phyloP scores from a whole-genome alignment of 53 echinoderm and acorn worm species.

The Holothuria scabra region DNA sequence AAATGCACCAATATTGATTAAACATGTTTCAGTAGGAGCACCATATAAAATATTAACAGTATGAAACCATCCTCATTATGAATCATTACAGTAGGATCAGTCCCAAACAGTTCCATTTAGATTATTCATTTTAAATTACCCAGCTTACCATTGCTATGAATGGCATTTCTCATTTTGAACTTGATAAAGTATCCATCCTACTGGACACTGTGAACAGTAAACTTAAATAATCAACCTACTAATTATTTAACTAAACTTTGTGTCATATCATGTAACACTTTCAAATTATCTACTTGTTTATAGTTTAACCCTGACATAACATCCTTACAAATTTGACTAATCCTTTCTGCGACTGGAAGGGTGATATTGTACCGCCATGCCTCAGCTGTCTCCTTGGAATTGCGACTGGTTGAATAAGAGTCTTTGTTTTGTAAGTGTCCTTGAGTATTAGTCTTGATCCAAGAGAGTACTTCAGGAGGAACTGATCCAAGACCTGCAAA shows the following conservation, averaged over 20 bases:
- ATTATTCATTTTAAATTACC: too few species aligned
- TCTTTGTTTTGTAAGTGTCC: not conserved
- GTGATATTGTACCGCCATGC: constrained; percentile 78
- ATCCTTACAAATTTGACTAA: constrained; percentile 71
- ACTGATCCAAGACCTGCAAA: constrained; percentile 81
- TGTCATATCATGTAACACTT: not conserved
- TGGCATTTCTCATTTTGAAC: too few species aligned
- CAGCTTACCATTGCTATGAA: too few species aligned
- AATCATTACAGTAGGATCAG: too few species aligned
- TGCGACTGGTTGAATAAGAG: constrained; percentile 75
- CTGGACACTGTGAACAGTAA: too few species aligned
- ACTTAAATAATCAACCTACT: too few species aligned
- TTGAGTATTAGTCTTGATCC: constrained; percentile 78
- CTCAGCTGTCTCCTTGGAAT: constrained; percentile 78
- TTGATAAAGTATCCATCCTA: too few species aligned
- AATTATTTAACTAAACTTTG: not conserved
- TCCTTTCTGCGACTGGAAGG: constrained; percentile 63
- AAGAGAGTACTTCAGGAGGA: constrained; percentile 66
- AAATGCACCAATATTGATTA: too few species aligned
- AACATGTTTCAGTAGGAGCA: too few species aligned
- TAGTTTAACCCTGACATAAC: constrained; percentile 72
- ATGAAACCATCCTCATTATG: too few species aligned
- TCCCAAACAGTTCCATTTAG: too few species aligned
- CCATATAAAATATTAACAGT: too few species aligned
- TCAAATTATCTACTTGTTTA: constrained; percentile 44